These are phyloP conservation scores for Sitta carolinensis DNA, from an alignment of 2,797 vertebrate genomes.

Conservation along the genomic window DNA sequence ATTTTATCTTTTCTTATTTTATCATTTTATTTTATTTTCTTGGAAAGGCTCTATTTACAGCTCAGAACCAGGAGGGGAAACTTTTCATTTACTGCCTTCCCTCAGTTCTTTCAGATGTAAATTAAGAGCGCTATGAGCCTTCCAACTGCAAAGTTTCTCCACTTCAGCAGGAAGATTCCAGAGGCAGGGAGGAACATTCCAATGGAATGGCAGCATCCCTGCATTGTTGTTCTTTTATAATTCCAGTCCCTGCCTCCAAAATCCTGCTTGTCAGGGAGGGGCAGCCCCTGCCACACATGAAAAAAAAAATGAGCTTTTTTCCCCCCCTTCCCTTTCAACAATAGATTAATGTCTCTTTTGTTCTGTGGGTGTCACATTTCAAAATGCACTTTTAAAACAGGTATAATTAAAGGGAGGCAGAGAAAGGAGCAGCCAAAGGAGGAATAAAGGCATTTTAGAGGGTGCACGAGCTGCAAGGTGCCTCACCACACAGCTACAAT, in stretches of 20 bases:
- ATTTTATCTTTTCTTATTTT: no score
- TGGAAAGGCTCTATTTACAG: background rate
- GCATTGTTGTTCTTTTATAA: background rate
- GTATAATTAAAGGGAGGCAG: constrained; percentile 74
- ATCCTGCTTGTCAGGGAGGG: background rate
- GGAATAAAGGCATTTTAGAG: constrained; percentile 58
- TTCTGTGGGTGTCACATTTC: constrained; percentile 70
- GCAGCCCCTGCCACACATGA: background rate
- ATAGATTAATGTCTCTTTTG: constrained; percentile 70
- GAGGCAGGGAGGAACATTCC: background rate
- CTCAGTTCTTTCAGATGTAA: background rate
- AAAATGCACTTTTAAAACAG: constrained; percentile 57
- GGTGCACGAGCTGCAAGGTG: constrained; percentile 20
- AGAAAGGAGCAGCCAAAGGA: constrained; percentile 60
- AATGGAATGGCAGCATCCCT: background rate
- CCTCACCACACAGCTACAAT: constrained; percentile 6
- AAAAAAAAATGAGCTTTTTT: background rate
- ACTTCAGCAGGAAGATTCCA: background rate
- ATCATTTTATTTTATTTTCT: background rate
- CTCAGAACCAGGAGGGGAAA: background rate
- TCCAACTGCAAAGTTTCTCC: background rate
- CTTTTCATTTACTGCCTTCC: background rate
- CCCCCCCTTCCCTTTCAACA: constrained; percentile 28
- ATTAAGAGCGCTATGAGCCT: background rate
- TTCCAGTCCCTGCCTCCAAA: background rate